Evolutionary conservation across 1,140 invertebrate species (phyloP).

Genomic region (Meloidogyne floridensis): DNA sequence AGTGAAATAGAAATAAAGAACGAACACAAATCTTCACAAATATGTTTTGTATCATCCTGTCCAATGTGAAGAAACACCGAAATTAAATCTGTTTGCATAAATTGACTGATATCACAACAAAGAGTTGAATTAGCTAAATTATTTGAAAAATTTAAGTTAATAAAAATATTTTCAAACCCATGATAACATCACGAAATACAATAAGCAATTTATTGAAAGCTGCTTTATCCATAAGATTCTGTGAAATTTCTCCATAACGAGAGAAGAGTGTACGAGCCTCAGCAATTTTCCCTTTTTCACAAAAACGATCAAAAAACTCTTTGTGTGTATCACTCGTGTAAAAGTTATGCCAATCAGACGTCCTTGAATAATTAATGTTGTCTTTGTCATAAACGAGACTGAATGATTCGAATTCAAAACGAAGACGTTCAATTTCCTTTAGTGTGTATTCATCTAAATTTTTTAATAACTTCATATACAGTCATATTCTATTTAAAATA

Average conservation of each 20-base stretch:
- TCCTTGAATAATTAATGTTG: neutral
- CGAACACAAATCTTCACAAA: conserved; percentile 15
- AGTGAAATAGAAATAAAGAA: conserved; percentile 29
- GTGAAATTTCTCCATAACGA: conserved; percentile 22
- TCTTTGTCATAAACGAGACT: conserved; percentile 14
- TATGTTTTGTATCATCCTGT: neutral
- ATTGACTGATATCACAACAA: conserved; percentile 20
- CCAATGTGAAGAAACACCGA: neutral
- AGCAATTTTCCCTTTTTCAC: conserved; percentile 22
- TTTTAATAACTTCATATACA: neutral
- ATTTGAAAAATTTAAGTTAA: conserved; percentile 15
- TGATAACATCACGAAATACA: conserved; percentile 17
- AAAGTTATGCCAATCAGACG: conserved; percentile 22
- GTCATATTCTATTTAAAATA: neutral
- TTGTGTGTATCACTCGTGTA: conserved; percentile 25
- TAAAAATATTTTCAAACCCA: neutral
- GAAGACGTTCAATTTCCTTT: conserved; percentile 35
- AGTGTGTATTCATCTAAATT: conserved; percentile 30
- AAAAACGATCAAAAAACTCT: conserved; percentile 34
- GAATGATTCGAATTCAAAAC: conserved; percentile 37
- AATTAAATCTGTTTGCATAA: conserved; percentile 32
- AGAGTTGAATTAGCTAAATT: conserved; percentile 20
- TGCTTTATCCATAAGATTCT: conserved; percentile 10
- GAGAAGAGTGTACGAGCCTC: conserved; percentile 32
- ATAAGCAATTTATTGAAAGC: conserved; percentile 11